Conservation (phyloP, 2,797 vertebrate genomes). For the Pipistrellus nathusii region DNA sequence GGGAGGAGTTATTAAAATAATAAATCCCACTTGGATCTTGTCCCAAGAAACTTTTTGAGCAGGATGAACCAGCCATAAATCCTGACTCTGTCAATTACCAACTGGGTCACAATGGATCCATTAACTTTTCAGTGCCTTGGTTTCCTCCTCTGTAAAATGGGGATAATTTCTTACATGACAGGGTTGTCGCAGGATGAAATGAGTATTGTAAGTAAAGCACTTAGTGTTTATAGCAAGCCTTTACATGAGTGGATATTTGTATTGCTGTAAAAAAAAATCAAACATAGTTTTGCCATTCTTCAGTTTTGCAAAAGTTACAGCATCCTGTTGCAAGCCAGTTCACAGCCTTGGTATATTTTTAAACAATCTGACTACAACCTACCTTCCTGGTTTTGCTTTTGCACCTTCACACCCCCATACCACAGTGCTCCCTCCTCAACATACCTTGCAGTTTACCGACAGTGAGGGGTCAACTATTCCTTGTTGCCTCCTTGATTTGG, state of each 20-base stretch:
- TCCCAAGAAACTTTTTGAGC: neutral
- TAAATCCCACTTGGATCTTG: neutral
- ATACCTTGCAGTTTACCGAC: rapidly evolving
- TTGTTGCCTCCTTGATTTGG: neutral
- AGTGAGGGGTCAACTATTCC: neutral
- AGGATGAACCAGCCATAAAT: neutral
- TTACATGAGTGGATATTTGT: neutral
- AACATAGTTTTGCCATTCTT: neutral
- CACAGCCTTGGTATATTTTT: neutral
- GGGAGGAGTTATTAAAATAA: neutral
- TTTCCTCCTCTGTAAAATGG: neutral
- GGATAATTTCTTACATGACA: neutral
- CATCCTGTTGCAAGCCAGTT: neutral
- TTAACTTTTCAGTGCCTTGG: neutral
- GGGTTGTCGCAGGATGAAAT: neutral
- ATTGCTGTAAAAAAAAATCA: slow-evolving; percentile 26
- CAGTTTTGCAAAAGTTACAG: neutral
- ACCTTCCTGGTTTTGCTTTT: neutral
- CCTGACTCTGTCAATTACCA: neutral
- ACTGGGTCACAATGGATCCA: neutral
- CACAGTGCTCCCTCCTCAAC: neutral
- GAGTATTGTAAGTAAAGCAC: neutral
- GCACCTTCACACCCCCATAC: rapidly evolving
- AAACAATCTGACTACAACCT: neutral
- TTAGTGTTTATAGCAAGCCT: neutral